Evolutionary conservation across 2,888 invertebrate genomes (phyloP).

Genomic region (Cyaniris semiargus): DNA sequence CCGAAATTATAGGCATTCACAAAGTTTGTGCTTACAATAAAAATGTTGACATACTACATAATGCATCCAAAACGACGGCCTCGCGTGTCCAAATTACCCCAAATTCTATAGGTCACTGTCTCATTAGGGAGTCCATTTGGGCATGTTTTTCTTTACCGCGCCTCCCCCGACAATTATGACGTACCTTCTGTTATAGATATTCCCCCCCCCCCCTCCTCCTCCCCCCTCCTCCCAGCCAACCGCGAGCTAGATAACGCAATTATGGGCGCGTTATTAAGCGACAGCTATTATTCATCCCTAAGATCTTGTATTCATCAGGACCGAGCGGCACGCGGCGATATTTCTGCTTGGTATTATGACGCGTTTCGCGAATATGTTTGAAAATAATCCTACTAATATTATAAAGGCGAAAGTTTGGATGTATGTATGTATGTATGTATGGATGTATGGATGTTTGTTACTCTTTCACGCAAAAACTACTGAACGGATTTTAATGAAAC

Average conservation of each 20-base stretch:
- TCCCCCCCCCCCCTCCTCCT: slow-evolving; percentile 52
- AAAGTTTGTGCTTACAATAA: not conserved
- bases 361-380: slow-evolving; percentile 38
- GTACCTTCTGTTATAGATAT: slow-evolving; percentile 66
- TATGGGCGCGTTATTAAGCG: slow-evolving; percentile 71
- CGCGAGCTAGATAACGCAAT: slow-evolving; percentile 72
- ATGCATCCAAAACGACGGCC: not conserved
- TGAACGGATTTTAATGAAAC: too few relatives aligned
- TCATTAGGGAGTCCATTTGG: slow-evolving; percentile 17
- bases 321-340: slow-evolving; percentile 40
- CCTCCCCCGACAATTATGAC: slow-evolving; percentile 68
- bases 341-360: slow-evolving; percentile 48
- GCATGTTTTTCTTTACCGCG: slow-evolving; percentile 7
- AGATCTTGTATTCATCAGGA: slow-evolving; percentile 58
- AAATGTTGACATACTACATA: not conserved
- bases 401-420: too few relatives aligned
- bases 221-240: slow-evolving; percentile 44
- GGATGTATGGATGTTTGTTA: too few relatives aligned
- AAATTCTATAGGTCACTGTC: slow-evolving; percentile 35
- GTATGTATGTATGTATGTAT: too few relatives aligned
- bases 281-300: slow-evolving; percentile 69
- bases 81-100: slow-evolving; percentile 31
- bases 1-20: not conserved
- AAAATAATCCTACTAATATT: too few relatives aligned
- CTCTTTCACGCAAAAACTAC: too few relatives aligned